These are phyloP conservation scores for Germaria angustata DNA, from an alignment of 2,888 invertebrate species.

Conservation along the genomic window DNA sequence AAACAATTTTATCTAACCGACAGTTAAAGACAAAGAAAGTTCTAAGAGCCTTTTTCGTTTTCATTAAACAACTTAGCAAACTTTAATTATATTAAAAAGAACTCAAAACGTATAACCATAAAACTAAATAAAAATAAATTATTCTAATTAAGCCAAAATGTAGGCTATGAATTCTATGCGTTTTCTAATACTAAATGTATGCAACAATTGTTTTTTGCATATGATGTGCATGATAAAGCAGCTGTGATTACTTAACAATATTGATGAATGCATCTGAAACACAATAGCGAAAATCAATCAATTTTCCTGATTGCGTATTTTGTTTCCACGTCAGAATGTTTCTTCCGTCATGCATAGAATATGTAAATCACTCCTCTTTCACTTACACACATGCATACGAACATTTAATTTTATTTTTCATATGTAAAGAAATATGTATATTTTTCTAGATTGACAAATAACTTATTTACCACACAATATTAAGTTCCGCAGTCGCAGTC, in stretches of 20 bases:
- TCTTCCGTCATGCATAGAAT: no score
- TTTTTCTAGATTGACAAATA: no score
- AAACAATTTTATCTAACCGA: background rate
- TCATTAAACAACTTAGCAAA: background rate
- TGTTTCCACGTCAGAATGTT: conserved; percentile 45
- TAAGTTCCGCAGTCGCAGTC: no score
- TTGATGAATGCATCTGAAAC: background rate
- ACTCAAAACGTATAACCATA: background rate
- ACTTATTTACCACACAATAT: no score
- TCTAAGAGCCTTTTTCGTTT: conserved; percentile 33
- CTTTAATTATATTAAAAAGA: conserved; percentile 9
- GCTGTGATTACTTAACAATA: background rate
- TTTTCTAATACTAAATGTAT: background rate
- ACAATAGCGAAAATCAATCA: conserved; percentile 13
- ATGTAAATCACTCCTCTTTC: no score
- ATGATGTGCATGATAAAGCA: background rate
- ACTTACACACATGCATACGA: no score
- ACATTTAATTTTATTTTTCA: no score
- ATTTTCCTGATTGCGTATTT: conserved; percentile 39
- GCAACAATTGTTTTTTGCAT: background rate
- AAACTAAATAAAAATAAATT: background rate
- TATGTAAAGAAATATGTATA: no score
- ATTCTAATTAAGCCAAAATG: conserved; percentile 28
- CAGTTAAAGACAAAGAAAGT: conserved; percentile 13
- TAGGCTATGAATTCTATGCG: conserved; percentile 7